These are phyloP conservation scores for Megalopta genalis DNA, from an alignment of 1,140 invertebrate species.

Conservation along the genomic window DNA sequence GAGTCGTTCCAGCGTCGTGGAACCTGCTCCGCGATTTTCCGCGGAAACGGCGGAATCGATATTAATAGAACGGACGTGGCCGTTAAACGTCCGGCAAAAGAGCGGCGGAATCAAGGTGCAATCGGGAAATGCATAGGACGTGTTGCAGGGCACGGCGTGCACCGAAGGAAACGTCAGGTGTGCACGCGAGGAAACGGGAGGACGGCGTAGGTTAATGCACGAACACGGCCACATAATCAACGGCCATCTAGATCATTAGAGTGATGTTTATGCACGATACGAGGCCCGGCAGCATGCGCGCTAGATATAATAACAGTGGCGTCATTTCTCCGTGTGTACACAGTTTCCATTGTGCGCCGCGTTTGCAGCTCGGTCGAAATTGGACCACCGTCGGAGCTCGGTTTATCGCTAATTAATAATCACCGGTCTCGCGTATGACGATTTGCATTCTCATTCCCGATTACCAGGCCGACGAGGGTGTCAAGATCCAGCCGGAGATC, in stretches of 20 bases:
- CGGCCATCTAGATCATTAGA: slow-evolving; percentile 46
- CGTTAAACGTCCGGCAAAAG: background rate
- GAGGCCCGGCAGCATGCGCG: background rate
- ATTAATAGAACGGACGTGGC: background rate
- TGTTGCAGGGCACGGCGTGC: background rate
- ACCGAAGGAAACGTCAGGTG: background rate
- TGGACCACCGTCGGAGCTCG: slow-evolving; percentile 14
- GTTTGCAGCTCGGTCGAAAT: background rate
- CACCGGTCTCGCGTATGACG: background rate
- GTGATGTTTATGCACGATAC: slow-evolving; percentile 46
- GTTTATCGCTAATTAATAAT: slow-evolving; percentile 46
- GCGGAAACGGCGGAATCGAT: background rate
- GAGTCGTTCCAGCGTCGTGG: too few relatives aligned
- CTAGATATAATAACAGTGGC: slow-evolving; percentile 32
- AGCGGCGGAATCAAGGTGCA: background rate
- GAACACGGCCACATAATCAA: too few relatives aligned
- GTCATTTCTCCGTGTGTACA: slow-evolving; percentile 27
- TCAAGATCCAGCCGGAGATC: slow-evolving; percentile 9
- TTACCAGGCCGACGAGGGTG: slow-evolving; percentile 24
- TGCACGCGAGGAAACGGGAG: background rate
- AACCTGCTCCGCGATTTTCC: too few relatives aligned
- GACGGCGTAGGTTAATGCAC: too few relatives aligned
- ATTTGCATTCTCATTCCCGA: slow-evolving; percentile 50
- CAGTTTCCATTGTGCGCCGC: slow-evolving; percentile 9
- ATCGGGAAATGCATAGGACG: background rate